phyloP scores from a whole-genome alignment of 2,888 invertebrate genomes.

The Drosophila pseudotakahashii region DNA sequence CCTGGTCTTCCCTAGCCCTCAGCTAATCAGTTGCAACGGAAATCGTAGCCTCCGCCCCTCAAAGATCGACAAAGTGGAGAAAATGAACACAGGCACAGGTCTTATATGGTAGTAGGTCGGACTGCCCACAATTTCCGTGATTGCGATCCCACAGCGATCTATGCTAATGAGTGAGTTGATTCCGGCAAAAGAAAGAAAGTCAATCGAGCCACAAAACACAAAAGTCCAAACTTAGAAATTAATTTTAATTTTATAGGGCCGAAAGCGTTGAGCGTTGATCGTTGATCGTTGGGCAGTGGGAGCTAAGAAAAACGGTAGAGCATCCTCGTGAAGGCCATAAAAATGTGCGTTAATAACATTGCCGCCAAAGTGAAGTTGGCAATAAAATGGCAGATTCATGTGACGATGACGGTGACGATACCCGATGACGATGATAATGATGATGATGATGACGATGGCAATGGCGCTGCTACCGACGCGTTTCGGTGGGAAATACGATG shows the following conservation, averaged over 20 bases:
- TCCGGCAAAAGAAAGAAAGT: constrained; percentile 54
- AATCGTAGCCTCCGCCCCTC: constrained; percentile 54
- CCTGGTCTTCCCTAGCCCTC: constrained; percentile 1
- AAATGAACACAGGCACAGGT: constrained; percentile 16
- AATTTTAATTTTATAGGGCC: constrained; percentile 20
- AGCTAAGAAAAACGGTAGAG: not conserved
- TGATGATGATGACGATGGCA: constrained; percentile 26
- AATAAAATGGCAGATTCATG: constrained; percentile 81
- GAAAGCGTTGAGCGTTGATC: not conserved
- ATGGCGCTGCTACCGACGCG: constrained; percentile 39
- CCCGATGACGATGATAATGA: constrained; percentile 28
- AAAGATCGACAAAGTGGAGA: constrained; percentile 20
- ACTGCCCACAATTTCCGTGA: constrained; percentile 69
- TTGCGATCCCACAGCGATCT: constrained; percentile 45
- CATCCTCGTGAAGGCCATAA: constrained; percentile 57
- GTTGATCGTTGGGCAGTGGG: no score
- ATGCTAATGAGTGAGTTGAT: constrained; percentile 58
- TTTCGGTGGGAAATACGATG: constrained; percentile 40
- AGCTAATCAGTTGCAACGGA: constrained; percentile 78
- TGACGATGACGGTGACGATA: constrained; percentile 49
- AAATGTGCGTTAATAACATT: constrained; percentile 81
- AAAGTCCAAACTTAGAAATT: constrained; percentile 20
- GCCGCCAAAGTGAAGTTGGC: constrained; percentile 79
- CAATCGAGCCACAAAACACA: constrained; percentile 7
- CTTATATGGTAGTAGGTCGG: constrained; percentile 26